Evolutionary conservation across 2,888 invertebrate genomes (phyloP), one percentile per base, ranked within the genome.

Genomic region (Tetrapedia diversipes): DNA sequence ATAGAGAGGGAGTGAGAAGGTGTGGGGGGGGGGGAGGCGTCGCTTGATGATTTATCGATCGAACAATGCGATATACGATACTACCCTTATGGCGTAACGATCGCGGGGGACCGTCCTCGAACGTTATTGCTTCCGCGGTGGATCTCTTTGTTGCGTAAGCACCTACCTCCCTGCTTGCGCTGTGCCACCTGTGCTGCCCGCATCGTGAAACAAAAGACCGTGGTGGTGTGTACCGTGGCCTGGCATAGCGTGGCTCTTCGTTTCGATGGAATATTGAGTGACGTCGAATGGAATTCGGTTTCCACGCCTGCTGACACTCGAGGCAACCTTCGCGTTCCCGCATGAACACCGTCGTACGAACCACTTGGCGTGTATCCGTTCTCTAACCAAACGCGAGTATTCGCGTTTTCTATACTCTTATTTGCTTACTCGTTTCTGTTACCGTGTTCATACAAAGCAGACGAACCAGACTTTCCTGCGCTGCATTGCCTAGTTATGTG

Each of bases 261-360:
- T 87, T 81, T 86, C 79, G 65, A 80, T 53, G 72, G 80, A 89
- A 88, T 89, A 89, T 89, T 88, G 86, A 86, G 87, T 89, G 85
- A 89, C 88, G 82, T 79, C 81, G 56, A 83, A 82, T 75, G 82
- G 88, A 86, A 86, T 89, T 86, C 72, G 79, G 86, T 88, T 86
- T 87, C 85, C 82, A 61, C 56, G 76, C 63, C 76, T 64, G 77
- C 72, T 72, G 82, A 84, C 74, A 81, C 71, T 78, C 77, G 77
- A 80, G 71, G 74, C 74, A 60, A 29, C 53, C 51, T 39, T 47
- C 43, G 56, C 37, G 39, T 22, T 67, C 61, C 61, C 53, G 45
- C 41, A 39, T 45, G 19, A 7, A 37, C 34, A 10, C 6, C 19
- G 14, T 10, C n/a, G 16, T 34, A 14, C 39, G 4, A 16, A 45